Evolutionary conservation across 2,888 invertebrate genomes (phyloP).

Genomic region (Noctua janthe): DNA sequence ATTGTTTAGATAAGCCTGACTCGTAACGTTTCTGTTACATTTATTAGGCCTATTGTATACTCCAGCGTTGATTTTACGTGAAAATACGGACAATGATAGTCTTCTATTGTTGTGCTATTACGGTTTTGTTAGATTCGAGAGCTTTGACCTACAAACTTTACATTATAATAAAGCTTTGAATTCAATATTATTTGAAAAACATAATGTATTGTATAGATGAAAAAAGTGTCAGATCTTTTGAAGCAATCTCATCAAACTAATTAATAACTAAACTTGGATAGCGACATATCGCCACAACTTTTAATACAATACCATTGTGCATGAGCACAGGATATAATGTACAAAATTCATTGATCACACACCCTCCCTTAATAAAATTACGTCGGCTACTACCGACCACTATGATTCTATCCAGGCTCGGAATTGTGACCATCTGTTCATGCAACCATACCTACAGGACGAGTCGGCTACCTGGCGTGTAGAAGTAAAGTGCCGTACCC

Average conservation of each 20-base stretch:
- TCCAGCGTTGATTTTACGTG: slow-evolving; percentile 29
- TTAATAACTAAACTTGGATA: no score
- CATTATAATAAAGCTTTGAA: background rate
- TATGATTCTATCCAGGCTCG: slow-evolving; percentile 53
- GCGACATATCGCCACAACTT: background rate
- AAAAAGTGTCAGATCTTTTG: background rate
- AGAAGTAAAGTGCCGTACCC: slow-evolving; percentile 60
- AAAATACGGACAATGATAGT: slow-evolving; percentile 52
- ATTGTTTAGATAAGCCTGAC: slow-evolving; percentile 45
- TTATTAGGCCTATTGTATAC: slow-evolving; percentile 55
- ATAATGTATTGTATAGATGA: background rate
- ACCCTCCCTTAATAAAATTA: slow-evolving; percentile 48
- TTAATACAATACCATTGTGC: slow-evolving; percentile 1
- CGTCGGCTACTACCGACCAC: slow-evolving; percentile 26
- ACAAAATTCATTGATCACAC: slow-evolving; percentile 28
- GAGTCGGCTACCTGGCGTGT: slow-evolving; percentile 40
- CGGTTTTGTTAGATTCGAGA: slow-evolving; percentile 33
- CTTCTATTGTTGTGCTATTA: slow-evolving; percentile 41
- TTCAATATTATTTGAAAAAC: background rate
- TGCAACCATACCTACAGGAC: slow-evolving; percentile 37
- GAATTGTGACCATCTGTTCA: slow-evolving; percentile 57
- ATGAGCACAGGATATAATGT: slow-evolving; percentile 2
- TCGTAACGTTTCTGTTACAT: slow-evolving; percentile 47
- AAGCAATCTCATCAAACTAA: no score
- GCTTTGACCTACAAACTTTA: slow-evolving; percentile 26